Base-by-base conservation (phyloP, 2,888 invertebrate species). In the Drosophila nr. medialis region DNA sequence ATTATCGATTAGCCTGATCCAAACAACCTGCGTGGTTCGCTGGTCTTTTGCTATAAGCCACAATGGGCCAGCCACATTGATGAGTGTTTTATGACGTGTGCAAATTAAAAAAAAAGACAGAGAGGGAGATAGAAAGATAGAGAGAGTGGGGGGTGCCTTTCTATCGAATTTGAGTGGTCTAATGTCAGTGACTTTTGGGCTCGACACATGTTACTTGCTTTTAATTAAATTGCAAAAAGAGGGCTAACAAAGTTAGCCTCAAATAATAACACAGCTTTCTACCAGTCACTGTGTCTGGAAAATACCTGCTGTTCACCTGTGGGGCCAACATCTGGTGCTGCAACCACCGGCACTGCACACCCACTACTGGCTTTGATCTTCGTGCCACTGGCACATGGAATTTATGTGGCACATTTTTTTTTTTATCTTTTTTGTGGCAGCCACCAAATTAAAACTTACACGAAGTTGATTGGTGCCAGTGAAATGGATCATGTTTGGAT, bases 341-440 rank as follows among this genome's bases (percentile, higher is more conserved):
- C 11, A 38, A 55, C 34, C 49, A 36, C 40, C 48, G 11, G 29
- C 38, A 50, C 51, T 34, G 24, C 64, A 64, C 72, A 64, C 72
- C 62, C 66, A 65, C 62, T 59, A 68, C 65, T 64, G 59, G 76
- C 86, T 86, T 89, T 89, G 89, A 86, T 89, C 89, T 86, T 72
- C 59, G 64, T 34, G 70, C 74, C 72, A 75, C 50, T 55, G 51
- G 62, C 66, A 68, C 62, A 71, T 84, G 80, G 76, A 80, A 89
- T 86, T 89, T 80, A 75, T 89, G 76, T 77, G 75, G 83, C 77
- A 64, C 60, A 61, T 59, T 55, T 51, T 21, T 29, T n/a, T 29
- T 6, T 29, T 11, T 0, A 18, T 49, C 10, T 49, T 40, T 55
- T 15, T 56, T 50, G 58, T 50, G 59, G 61, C 48, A 64, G 56